Evolutionary conservation across 1,140 invertebrate species (phyloP).

Genomic region (Drosophila pruinosa): DNA sequence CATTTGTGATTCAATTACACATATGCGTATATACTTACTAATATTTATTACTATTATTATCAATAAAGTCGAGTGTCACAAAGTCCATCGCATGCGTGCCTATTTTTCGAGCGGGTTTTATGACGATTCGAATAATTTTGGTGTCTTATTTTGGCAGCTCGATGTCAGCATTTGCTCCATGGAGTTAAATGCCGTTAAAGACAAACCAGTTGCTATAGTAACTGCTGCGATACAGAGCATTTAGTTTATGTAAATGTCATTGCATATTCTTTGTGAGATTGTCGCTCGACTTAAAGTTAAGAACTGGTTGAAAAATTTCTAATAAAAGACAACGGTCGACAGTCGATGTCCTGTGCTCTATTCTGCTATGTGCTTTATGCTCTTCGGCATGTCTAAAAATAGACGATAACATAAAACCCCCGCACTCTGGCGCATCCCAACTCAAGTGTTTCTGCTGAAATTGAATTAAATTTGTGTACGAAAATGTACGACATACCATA

Average conservation of each 20-base stretch:
- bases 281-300: background rate
- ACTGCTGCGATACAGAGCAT: background rate
- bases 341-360: slow-evolving; percentile 2
- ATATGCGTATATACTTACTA: no score
- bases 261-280: background rate
- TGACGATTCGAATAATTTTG: no score
- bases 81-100: no score
- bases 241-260: no score
- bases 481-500: slow-evolving; percentile 11
- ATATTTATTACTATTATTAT: no score
- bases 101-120: no score
- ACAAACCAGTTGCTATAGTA: background rate
- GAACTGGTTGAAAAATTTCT: slow-evolving; percentile 2
- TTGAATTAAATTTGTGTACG: slow-evolving; percentile 51
- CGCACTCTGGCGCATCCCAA: background rate
- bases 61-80: no score
- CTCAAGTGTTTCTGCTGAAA: slow-evolving; percentile 40
- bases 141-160: no score
- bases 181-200: background rate
- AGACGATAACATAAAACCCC: slow-evolving; percentile 19
- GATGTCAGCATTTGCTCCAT: no score
- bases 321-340: slow-evolving; percentile 11
- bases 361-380: background rate
- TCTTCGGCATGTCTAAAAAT: slow-evolving; percentile 4
- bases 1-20: no score